Evolutionary conservation across 1,140 invertebrate genomes (phyloP), one percentile per base, ranked within the genome.

Genomic region (Trichomalopsis sarcophagae): DNA sequence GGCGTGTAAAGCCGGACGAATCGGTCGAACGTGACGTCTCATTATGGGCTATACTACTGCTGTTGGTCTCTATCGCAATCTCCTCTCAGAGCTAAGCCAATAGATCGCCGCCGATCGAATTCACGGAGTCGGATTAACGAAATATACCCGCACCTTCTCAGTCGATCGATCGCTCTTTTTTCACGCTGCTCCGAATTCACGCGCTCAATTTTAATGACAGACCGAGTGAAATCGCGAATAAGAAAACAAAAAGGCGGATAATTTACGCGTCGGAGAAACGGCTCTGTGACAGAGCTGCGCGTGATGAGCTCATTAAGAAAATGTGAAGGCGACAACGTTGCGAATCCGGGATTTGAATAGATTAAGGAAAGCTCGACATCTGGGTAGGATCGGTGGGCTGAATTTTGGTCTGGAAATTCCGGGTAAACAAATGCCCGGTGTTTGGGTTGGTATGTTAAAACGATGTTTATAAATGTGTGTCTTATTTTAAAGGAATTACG

Each of bases 21-120:
- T 83, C 74, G 81, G 2, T 83, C 81, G 74, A 76, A 83, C 81
- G 81, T 83, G 81, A 83, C 81, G 81, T 76, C 73, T 83, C 73
- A 83, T 83, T 83, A 83, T 47, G 40, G 79, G 68, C 77, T 40
- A n/a, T 17, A 13, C 47, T 50, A 11, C 10, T 50, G 47, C 74
- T 11, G 68, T 9, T 9, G 14, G 33, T 30, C 6, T 40, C 36
- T 84, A 84, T 84, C 75, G 82, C 75, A 84, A 84, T 71, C 62
- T 74, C 23, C 40, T 55, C 17, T 62, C 55, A 5, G 55, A 21
- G 55, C 14, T 82, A 74, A 62, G 21, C 14, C 27, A 62, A 82
- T 17, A 2, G 44, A 74, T 40, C 47, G n/a, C 27, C 0, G 47
- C n/a, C 21, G 47, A 76, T 76, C 47, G 14, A 71, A 71, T 17